phyloP scores from a whole-genome alignment of 2,797 vertebrate species.

The Enteromius viviparus region DNA sequence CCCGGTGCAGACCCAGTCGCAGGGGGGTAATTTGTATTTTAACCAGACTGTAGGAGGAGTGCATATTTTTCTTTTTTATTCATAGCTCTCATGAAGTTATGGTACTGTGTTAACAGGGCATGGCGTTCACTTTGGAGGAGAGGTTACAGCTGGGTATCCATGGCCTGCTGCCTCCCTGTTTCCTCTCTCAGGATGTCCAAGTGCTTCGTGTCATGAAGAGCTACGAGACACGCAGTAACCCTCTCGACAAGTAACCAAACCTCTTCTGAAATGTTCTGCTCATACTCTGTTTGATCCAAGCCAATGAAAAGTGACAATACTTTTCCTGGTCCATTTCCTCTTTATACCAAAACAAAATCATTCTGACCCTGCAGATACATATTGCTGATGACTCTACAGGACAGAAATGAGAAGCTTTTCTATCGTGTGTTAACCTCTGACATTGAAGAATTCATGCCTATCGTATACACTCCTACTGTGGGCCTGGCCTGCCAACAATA shows the following conservation, averaged over 20 bases:
- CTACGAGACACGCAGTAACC: slow-evolving; percentile 87
- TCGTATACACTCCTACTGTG: slow-evolving; percentile 95
- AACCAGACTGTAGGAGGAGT: slow-evolving; percentile 23
- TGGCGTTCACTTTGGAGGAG: slow-evolving; percentile 97
- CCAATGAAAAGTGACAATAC: background rate
- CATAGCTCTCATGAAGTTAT: slow-evolving; percentile 55
- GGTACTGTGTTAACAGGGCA: slow-evolving; percentile 76
- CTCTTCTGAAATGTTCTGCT: background rate
- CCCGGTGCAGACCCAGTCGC: slow-evolving; percentile 21
- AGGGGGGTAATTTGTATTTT: slow-evolving; percentile 20
- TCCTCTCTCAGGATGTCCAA: slow-evolving; percentile 95
- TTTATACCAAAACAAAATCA: background rate
- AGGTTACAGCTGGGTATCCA: slow-evolving; percentile 95
- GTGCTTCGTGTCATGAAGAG: slow-evolving; percentile 93
- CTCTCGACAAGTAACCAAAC: slow-evolving; percentile 88
- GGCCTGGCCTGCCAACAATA: slow-evolving; percentile 98
- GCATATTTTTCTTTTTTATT: slow-evolving; percentile 32
- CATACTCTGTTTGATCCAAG: background rate
- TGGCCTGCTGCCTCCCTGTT: slow-evolving; percentile 94
- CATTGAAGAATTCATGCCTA: slow-evolving; percentile 96
- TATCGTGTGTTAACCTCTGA: slow-evolving; percentile 94
- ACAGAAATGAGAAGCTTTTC: slow-evolving; percentile 98
- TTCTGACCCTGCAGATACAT: slow-evolving; percentile 84
- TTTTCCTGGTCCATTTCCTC: background rate
- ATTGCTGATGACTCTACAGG: slow-evolving; percentile 96